These are phyloP conservation scores for Dasypus novemcinctus DNA, from an alignment of 2,113 vertebrate species.

Conservation along the genomic window DNA sequence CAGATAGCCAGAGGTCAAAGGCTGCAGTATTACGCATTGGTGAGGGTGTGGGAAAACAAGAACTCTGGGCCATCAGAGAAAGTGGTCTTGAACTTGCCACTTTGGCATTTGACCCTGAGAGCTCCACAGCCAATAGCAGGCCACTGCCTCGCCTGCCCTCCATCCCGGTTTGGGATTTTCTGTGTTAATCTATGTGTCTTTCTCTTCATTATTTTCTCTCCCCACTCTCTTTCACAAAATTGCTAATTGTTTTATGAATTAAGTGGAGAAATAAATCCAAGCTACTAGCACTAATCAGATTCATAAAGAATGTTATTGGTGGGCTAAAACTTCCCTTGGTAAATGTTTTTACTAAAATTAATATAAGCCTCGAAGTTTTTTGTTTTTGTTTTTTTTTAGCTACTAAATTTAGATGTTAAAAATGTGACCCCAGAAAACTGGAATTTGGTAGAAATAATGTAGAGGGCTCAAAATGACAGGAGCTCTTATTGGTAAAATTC, in stretches of 20 bases:
- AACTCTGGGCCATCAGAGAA: neutral
- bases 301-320: neutral
- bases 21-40: accelerated
- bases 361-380: neutral
- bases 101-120: neutral
- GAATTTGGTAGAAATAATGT: neutral
- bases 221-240: neutral
- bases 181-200: neutral
- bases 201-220: neutral
- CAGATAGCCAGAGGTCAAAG: neutral
- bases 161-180: neutral
- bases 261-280: neutral
- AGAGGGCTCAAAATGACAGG: neutral
- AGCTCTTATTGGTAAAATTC: neutral
- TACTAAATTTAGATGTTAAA: neutral
- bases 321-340: neutral
- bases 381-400: neutral
- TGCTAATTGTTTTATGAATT: neutral
- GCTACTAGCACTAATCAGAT: neutral
- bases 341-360: neutral
- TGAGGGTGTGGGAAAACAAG: too few relatives aligned
- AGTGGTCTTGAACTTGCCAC: neutral
- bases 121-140: neutral
- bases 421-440: neutral
- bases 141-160: neutral